Percentiles rank a stretch among this genome's conserved stretches.
phyloP scores from a whole-genome alignment of 2,888 invertebrate species.

The Acleris emargana region DNA sequence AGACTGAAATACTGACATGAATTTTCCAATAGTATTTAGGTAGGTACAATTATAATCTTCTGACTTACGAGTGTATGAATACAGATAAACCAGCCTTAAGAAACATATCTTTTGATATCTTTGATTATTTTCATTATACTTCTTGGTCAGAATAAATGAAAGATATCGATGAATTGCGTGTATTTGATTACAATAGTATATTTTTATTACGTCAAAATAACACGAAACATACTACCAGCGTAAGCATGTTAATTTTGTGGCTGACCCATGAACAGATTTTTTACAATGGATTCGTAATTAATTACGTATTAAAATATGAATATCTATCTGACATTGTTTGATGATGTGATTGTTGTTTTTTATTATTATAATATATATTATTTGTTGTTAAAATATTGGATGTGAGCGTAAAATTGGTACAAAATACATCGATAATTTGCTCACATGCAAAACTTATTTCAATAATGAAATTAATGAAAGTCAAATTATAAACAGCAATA shows the following conservation, averaged over 20 bases:
- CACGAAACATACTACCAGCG: too few relatives aligned
- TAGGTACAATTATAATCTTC: conserved; percentile 7
- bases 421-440: background rate
- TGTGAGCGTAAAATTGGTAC: background rate
- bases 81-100: background rate
- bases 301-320: background rate
- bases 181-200: too few relatives aligned
- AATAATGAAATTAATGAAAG: conserved; percentile 19
- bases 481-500: conserved; percentile 12
- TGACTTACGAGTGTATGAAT: background rate
- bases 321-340: conserved; percentile 20
- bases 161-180: too few relatives aligned
- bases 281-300: background rate
- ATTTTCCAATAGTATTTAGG: conserved; percentile 24
- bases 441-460: background rate
- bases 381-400: conserved; percentile 28
- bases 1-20: conserved; percentile 29
- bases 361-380: conserved; percentile 33
- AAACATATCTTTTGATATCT: conserved; percentile 9
- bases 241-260: too few relatives aligned
- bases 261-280: conserved; percentile 1
- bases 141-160: too few relatives aligned
- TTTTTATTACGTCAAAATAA: too few relatives aligned
- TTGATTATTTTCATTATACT: background rate
- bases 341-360: conserved; percentile 31